A percentile compares a stretch with the other conserved stretches of the same genome.
phyloP scores from a whole-genome alignment of 2,888 invertebrate species.

The Zaprionus obscuricornis region DNA sequence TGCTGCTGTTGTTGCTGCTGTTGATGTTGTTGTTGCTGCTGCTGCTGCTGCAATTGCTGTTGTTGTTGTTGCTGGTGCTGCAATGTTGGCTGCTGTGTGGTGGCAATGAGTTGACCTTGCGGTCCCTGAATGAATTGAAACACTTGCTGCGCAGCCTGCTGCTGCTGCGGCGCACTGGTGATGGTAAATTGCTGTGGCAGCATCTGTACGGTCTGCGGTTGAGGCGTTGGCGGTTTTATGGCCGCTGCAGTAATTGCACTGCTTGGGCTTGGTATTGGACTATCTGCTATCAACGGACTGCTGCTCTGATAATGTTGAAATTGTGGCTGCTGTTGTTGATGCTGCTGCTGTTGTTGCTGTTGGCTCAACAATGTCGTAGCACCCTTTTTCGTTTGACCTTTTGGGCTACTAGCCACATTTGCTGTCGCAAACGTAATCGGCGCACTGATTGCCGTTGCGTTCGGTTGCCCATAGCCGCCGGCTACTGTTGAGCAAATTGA shows the following conservation, averaged over 20 bases:
- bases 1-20: conserved; percentile 46
- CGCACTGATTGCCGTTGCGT: conserved; percentile 82
- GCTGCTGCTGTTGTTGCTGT: conserved; percentile 68
- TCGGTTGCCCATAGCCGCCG: conserved; percentile 82
- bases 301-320: conserved; percentile 81
- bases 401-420: conserved; percentile 83
- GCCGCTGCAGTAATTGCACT: conserved; percentile 77
- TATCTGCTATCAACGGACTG: conserved; percentile 83
- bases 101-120: conserved; percentile 80
- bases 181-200: conserved; percentile 81
- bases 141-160: conserved; percentile 73
- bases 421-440: conserved; percentile 83
- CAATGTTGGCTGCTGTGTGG: too few species aligned
- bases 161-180: conserved; percentile 66
- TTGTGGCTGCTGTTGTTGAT: conserved; percentile 72
- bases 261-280: conserved; percentile 83
- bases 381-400: conserved; percentile 84
- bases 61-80: conserved; percentile 53
- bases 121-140: conserved; percentile 81
- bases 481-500: conserved; percentile 71
- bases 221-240: conserved; percentile 83
- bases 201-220: conserved; percentile 81
- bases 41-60: conserved; percentile 50
- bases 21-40: conserved; percentile 48
- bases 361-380: conserved; percentile 63